Base-by-base conservation (phyloP, 2,797 vertebrate species). In the Borostomias antarcticus region DNA sequence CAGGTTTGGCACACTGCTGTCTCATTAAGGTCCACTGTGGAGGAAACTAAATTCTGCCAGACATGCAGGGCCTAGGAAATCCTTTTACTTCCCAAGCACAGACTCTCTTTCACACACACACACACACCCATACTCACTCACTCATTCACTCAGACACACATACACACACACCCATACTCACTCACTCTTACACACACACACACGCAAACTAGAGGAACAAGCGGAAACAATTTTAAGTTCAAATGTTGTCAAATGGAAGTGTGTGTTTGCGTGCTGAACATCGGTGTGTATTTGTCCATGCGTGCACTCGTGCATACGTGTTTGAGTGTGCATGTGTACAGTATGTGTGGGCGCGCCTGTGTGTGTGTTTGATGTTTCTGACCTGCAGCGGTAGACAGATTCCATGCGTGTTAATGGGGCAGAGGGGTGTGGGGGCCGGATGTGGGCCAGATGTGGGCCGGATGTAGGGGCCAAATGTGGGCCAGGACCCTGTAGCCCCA, bases 31-130 rank as follows among this genome's bases (percentile, higher is more conserved):
- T 2, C 2, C 56, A 50, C 47, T 78, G 19, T 15, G 48, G 37
- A 78, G 72, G 70, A 84, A 87, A 83, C 73, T 64, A 57, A 63
- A 82, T 83, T 85, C 79, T 89, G 82, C n/a, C 45, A 8, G 45
- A 51, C 47, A 51, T 47, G 32, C 32, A 33, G 32, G 32, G 32
- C 32, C 32, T 33, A 33, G 45, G 21, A 58, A 66, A 66, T 1
- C 4, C 56, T 26, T 66, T 62, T 11, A 58, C n/a, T 32, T 2
- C 52, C 23, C 15, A 45, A n/a, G 7, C 19, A 2, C 29, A 25
- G 23, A 19, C 4, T 33, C 4, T 4, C 32, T 9, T 4, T 9
- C 32, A 33, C 32, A 33, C 32, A n/a, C 32, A 33, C 13, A 48
- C 47, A 8, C 66, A 17, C 37, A 47, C 4, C n/a, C 32, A 33